Evolutionary conservation across 2,888 invertebrate genomes (phyloP), one percentile per base, ranked within the genome.

Genomic region (Schizotus pectinicornis): DNA sequence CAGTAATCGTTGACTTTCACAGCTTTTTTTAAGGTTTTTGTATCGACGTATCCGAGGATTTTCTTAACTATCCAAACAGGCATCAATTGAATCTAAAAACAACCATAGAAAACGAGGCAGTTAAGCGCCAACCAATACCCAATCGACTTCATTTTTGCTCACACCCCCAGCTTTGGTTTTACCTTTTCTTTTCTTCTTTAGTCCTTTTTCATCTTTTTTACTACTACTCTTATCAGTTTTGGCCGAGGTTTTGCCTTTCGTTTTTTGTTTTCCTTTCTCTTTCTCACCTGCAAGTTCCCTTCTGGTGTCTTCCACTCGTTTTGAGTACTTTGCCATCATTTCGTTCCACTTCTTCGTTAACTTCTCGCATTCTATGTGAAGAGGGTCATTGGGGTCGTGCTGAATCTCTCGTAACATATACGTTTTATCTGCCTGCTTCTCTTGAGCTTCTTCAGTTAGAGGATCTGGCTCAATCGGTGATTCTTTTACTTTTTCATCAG

Each of bases 51-150:
- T 11, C 59, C 39, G 12, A 73, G 67, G 12, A 74, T 73, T 42
- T 68, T 67, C 46, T 72, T 74, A 0, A 70, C 68, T 1, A 65
- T 67, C 68, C 69, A 69, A 22, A 74, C 57, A 0, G 74, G 74
- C 36, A 73, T 47, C 12, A 70, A 45, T 46, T 73, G 73, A 12
- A 74, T 54, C 65, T 57, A 7, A 5, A 50, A 45, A 9, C 22
- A 22, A 22, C 22, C 22, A 35, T n/a, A 33, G 13, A 14, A 35
- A 6, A 35, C 2, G 3, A 2, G 22, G 22, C 22, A 22, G 5
- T 22, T 22, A 3, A 22, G 5, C 12, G 12, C 41, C 3, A 6
- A n/a, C 14, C 8, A 30, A 41, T 31, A 56, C 59, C 55, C 69
- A 62, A 45, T 65, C 67, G 6, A 55, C 12, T 14, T 9, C 22